These are phyloP conservation scores for Pantherophis vulpinus DNA, from an alignment of 2,797 vertebrate species.

Conservation along the genomic window DNA sequence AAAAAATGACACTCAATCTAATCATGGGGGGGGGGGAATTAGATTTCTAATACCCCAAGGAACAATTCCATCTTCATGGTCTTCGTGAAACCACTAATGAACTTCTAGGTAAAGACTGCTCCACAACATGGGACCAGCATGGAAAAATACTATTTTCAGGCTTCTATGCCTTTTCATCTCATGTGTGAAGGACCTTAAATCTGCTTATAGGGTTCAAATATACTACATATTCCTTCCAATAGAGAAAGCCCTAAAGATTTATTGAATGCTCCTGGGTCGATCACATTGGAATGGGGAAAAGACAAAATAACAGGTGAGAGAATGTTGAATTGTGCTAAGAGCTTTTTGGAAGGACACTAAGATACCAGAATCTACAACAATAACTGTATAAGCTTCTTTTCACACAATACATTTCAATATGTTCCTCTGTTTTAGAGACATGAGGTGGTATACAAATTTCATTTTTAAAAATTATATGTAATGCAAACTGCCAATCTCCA, in stretches of 20 bases:
- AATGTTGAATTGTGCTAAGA: background rate
- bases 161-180: background rate
- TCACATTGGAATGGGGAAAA: background rate
- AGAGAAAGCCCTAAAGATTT: background rate
- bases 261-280: background rate
- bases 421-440: background rate
- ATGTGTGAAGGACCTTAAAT: background rate
- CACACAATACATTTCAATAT: background rate
- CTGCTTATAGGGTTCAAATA: background rate
- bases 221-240: background rate
- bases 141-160: background rate
- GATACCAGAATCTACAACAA: background rate
- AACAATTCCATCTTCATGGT: background rate
- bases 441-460: background rate
- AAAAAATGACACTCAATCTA: background rate
- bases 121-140: background rate
- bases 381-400: background rate
- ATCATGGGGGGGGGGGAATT: rapidly evolving
- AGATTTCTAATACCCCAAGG: background rate
- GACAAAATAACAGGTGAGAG: background rate
- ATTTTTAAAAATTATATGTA: background rate
- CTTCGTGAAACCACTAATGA: background rate
- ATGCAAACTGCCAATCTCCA: background rate
- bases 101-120: background rate
- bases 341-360: background rate